phyloP scores from a whole-genome alignment of 2,113 vertebrate genomes.

The Solenodon paradoxus region DNA sequence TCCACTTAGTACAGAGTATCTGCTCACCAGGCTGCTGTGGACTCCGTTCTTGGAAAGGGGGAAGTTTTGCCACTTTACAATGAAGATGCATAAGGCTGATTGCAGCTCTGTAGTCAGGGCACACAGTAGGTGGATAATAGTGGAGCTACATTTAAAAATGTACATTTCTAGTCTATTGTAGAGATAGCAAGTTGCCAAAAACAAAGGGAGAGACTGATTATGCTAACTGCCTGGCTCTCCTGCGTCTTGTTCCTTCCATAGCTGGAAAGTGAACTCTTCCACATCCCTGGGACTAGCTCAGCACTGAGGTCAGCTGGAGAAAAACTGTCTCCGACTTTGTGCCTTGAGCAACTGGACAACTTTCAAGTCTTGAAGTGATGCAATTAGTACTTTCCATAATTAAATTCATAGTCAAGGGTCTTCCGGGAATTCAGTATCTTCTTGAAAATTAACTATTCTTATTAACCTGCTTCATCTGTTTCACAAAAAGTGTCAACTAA shows the following conservation, averaged over 20 bases:
- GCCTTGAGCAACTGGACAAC: neutral
- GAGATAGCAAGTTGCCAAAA: neutral
- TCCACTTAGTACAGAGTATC: neutral
- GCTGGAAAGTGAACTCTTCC: neutral
- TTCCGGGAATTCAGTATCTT: slow-evolving; percentile 29
- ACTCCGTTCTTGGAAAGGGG: neutral
- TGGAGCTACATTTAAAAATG: neutral
- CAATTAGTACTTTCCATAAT: slow-evolving; percentile 9
- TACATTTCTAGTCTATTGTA: neutral
- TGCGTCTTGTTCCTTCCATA: neutral
- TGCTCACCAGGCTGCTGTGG: neutral
- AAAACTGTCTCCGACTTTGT: neutral
- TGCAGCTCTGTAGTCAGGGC: neutral
- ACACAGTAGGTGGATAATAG: neutral
- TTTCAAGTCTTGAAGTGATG: neutral
- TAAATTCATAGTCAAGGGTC: slow-evolving; percentile 38
- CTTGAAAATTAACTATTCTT: slow-evolving; percentile 47
- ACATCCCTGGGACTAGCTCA: neutral
- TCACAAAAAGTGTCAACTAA: slow-evolving; percentile 29
- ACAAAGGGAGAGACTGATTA: neutral
- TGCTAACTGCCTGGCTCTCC: neutral
- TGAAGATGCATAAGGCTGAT: neutral
- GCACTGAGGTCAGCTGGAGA: neutral
- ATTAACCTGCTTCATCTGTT: slow-evolving; percentile 49
- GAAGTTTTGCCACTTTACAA: neutral